Evolutionary conservation across 2,888 invertebrate genomes (phyloP), one percentile per base, ranked within the genome.

Genomic region (Trichogramma evanescens): DNA sequence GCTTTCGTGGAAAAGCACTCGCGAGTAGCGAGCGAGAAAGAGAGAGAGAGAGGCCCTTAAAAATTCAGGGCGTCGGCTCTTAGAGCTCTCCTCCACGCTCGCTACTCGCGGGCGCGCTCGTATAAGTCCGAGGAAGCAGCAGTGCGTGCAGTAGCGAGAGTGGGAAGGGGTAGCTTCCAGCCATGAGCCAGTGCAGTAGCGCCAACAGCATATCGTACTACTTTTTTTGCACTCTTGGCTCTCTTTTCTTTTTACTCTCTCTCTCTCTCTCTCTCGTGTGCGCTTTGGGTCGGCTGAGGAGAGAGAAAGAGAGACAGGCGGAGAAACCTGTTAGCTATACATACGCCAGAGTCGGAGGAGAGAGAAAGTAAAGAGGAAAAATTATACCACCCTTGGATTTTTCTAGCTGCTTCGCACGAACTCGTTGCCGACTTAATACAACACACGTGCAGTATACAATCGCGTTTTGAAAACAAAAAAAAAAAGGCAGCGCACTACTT

Each of bases 51-150:
- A 52, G n/a, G n/a, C 56, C 56, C 58, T 64, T 53, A 64, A 62
- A 57, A 64, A 62, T 57, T 56, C 59, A 64, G 55, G 63, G 58
- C 58, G 56, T 38, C 52, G 58, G 52, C 58, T 63, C 55, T 51
- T 54, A 44, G 13, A 59, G 58, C 50, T 57, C 39, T 8, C 5
- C 13, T 13, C 13, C 55, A 46, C 55, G 52, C 55, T 48, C 58
- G 48, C 44, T 49, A 39, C 39, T 50, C 43, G 10, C 45, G 50
- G 13, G 13, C 13, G 13, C 13, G 13, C 13, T 13, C 13, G 13
- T 13, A 13, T 13, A 13, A 48, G 40, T 49, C 57, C 41, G 38
- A 53, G 54, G 41, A 44, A 39, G 13, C 13, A 13, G 13, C 13
- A 13, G 13, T 13, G 13, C 13, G 13, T 13, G 13, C 13, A 13